These are phyloP conservation scores for Aphelinus atriplicis DNA, from an alignment of 1,140 invertebrate species.

Conservation along the genomic window DNA sequence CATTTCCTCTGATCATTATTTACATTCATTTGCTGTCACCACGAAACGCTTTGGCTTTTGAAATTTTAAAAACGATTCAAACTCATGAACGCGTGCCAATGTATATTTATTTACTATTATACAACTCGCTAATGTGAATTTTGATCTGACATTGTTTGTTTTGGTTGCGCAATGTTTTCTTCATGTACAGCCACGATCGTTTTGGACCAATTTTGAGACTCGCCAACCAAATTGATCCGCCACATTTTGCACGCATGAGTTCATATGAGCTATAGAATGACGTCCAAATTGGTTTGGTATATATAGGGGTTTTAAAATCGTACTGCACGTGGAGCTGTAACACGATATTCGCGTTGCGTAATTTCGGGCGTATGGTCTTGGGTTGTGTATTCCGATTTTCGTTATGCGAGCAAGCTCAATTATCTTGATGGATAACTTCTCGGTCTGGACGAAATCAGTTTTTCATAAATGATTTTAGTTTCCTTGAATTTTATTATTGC, in stretches of 20 bases:
- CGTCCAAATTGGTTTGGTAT: slow-evolving; percentile 9
- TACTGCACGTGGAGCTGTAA: slow-evolving; percentile 5
- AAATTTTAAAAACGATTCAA: slow-evolving; percentile 18
- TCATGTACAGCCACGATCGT: too few species aligned
- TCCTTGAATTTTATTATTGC: too few species aligned
- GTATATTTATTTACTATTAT: slow-evolving; percentile 13
- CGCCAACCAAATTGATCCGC: too few species aligned
- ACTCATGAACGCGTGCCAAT: neutral
- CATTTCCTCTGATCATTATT: slow-evolving; percentile 22
- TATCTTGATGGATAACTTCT: too few species aligned
- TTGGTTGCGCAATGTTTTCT: neutral
- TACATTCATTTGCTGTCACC: neutral
- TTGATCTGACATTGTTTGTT: neutral
- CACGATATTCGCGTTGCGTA: slow-evolving; percentile 30
- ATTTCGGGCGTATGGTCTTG: slow-evolving; percentile 7
- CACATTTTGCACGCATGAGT: too few species aligned
- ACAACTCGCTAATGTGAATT: slow-evolving; percentile 9
- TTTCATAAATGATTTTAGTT: too few species aligned
- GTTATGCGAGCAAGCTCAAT: neutral
- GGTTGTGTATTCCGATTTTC: slow-evolving; percentile 2
- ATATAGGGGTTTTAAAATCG: slow-evolving; percentile 26
- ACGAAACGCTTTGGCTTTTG: slow-evolving; percentile 6
- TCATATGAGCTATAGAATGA: too few species aligned
- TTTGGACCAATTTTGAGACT: too few species aligned
- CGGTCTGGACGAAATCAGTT: too few species aligned